Base-by-base conservation (phyloP, 1,140 invertebrate species). In the Sycophila sp. region DNA sequence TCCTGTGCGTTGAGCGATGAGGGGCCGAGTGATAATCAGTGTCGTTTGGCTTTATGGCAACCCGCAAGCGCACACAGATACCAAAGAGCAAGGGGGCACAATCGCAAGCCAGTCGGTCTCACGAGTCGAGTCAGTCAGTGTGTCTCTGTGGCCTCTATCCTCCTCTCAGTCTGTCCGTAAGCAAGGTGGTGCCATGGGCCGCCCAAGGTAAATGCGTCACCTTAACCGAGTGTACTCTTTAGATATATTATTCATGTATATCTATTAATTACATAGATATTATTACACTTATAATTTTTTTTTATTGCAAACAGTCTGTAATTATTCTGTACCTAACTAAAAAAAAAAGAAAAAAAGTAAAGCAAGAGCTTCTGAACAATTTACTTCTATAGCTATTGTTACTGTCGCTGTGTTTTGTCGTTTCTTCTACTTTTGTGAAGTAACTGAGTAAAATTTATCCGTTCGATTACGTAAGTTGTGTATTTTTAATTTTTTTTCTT, bases 171-270 rank as follows among this genome's bases (percentile, higher is more conserved):
- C 83, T 85, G 82, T 85, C 81, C 82, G 84, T 85, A 84, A 86
- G 79, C 84, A 86, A 86, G 85, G 85, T 86, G 85, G 84, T 86
- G 84, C 83, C 83, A 85, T 83, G 85, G 85, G 83, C 84, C 82
- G 85, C 84, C 84, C 82, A 86, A 86, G 85, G 85, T 86, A 86
- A 86, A 83, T 86, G 83, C 83, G 84, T 85, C 85, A 86, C 85
- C 85, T 86, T 86, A 86, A 86, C 78, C 81, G 84, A 86, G 84
- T 86, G 85, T 86, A 84, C 79, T 85, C 78, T 85, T 80, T 84
- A 84, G 81, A 83, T 85, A 83, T 83, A 78, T 79, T 78, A 73
- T 82, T 81, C 76, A 82, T 78, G 76, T 81, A 75, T 75, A 73
- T 78, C 66, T 75, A 76, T 45, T 72, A 71, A 65, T 30, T 32